Evolutionary conservation across 2,797 vertebrate species (phyloP), one percentile per base, ranked within the genome.

Genomic region (Tangara arthus): DNA sequence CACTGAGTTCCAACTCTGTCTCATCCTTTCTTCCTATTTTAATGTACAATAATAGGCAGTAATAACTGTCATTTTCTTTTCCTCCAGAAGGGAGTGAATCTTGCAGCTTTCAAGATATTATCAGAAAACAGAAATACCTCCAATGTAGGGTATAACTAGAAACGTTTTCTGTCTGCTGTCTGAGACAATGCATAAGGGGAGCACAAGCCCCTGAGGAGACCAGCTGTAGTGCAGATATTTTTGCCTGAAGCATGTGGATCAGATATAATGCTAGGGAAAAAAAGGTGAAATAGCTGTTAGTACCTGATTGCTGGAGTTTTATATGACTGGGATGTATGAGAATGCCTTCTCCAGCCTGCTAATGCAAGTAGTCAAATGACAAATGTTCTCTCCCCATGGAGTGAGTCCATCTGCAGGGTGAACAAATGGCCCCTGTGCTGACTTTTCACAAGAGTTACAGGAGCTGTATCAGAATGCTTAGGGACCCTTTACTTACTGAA

Each of bases 61-160:
- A 93, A 96, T 93, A 96, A 57, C 76, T 83, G 56, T 94, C 77
- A 96, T 96, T 97, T 97, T 75, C 87, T 95, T 92, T 93, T 87
- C 83, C 52, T 89, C 86, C 8, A 82, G 88, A 93, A 88, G 52
- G 50, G 52, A 92, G 61, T 61, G 47, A 75, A 75, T 89, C 42
- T 81, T 94, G 26, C 34, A 41, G 57, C 77, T 94, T 77, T 91
- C 57, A 90, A 52, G 76, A 82, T 66, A 46, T 20, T 90, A 93
- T 44, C 69, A 79, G 65, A 85, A 86, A 85, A 41, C 46, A 94
- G 44, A 85, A 92, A 83, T 95, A 42, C 26, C 59, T 92, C 70
- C 66, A 60, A 0, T 72, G 37, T 18, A 39, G 70, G 10, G 11
- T 84, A 23, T 66, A 90, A 61, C 80, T 56, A 53, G 77, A 82